These are phyloP conservation scores for Sparus aurata DNA, from an alignment of 2,797 vertebrate genomes.

Conservation along the genomic window DNA sequence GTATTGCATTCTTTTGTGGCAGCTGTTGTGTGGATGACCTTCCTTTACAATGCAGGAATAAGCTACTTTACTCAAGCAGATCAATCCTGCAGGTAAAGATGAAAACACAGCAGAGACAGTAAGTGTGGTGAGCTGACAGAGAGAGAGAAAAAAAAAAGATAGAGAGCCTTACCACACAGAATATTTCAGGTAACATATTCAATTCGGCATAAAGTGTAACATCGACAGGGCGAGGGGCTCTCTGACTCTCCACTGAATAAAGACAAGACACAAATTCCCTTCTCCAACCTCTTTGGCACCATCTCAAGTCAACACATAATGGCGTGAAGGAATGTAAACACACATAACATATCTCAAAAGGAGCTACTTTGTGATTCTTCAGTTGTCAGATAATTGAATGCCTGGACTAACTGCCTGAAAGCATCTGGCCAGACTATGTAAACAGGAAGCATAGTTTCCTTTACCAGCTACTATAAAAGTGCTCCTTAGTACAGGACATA, in stretches of 20 bases:
- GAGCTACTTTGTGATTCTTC: constrained; percentile 31
- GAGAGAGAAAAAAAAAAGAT: neutral
- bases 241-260: constrained; percentile 24
- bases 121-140: constrained; percentile 5
- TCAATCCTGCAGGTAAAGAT: constrained; percentile 35
- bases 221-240: constrained; percentile 44
- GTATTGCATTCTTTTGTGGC: neutral
- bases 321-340: constrained; percentile 10
- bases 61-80: constrained; percentile 32
- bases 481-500: constrained; percentile 16
- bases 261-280: constrained; percentile 40
- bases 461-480: constrained; percentile 29
- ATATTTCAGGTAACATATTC: constrained; percentile 51
- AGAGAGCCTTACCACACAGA: constrained; percentile 22
- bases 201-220: constrained; percentile 49
- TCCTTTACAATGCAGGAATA: constrained; percentile 1
- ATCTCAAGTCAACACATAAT: constrained; percentile 10
- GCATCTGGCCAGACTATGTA: constrained; percentile 31
- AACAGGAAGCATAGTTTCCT: constrained; percentile 53
- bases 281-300: constrained; percentile 1
- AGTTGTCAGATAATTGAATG: constrained; percentile 24
- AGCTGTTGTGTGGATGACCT: constrained; percentile 2
- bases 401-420: constrained; percentile 12
- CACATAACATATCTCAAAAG: constrained; percentile 17
- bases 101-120: neutral